Evolutionary conservation across 2,888 invertebrate genomes (phyloP).

Genomic region (Calameuta pallipes): DNA sequence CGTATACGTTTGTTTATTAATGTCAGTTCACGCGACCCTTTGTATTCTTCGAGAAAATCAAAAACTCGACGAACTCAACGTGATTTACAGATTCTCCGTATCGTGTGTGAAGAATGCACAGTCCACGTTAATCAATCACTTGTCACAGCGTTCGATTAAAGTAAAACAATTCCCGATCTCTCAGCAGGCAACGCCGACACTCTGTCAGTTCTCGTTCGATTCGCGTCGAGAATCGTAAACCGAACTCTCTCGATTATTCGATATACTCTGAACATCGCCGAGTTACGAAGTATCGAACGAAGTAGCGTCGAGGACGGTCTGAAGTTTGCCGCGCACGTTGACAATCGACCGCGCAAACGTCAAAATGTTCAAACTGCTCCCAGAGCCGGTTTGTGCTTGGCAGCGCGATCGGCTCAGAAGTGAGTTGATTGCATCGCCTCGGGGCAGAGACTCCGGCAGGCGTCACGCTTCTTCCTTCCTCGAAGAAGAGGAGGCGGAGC

Average conservation of each 20-base stretch:
- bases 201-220: not conserved
- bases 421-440: conserved; percentile 62
- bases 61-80: not conserved
- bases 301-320: not conserved
- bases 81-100: not conserved
- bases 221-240: not conserved
- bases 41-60: not conserved
- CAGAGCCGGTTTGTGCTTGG: conserved; percentile 3
- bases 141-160: not conserved
- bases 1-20: not conserved
- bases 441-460: conserved; percentile 44
- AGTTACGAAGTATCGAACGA: too few relatives aligned
- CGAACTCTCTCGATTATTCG: not conserved
- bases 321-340: not conserved
- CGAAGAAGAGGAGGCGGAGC: conserved; percentile 53
- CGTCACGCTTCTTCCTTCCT: not conserved
- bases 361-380: conserved; percentile 1
- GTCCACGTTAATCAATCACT: not conserved
- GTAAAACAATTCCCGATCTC: not conserved
- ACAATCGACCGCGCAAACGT: not conserved
- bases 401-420: conserved; percentile 59
- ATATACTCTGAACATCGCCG: not conserved
- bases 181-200: not conserved
- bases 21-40: not conserved
- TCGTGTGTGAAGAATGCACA: not conserved